These are phyloP conservation scores for Ceratina japonica DNA, from an alignment of 1,140 invertebrate species.

Conservation along the genomic window DNA sequence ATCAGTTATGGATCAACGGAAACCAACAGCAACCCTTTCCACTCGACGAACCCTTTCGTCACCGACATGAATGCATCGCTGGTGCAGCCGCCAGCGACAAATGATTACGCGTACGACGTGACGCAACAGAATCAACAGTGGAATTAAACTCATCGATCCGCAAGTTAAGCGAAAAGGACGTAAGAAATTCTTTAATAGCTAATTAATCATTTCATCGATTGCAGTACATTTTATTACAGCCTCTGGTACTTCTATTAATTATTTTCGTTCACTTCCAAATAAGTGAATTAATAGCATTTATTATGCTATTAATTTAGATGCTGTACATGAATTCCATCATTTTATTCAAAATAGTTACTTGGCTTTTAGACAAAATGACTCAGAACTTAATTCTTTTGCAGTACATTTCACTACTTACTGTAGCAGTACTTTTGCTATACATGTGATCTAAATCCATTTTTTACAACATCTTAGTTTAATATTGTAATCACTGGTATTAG, in stretches of 20 bases:
- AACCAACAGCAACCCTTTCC: constrained; percentile 74
- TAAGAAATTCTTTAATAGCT: constrained; percentile 24
- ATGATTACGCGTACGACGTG: constrained; percentile 75
- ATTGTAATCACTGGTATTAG: too few species aligned
- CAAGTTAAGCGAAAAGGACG: constrained; percentile 2
- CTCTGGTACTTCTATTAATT: not conserved
- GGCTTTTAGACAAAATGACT: too few species aligned
- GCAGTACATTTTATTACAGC: not conserved
- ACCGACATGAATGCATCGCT: constrained; percentile 67
- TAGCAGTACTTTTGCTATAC: too few species aligned
- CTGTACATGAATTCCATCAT: too few species aligned
- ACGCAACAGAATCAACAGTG: constrained; percentile 70
- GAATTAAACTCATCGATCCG: constrained; percentile 62
- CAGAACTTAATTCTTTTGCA: too few species aligned
- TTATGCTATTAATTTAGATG: too few species aligned
- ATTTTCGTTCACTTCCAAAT: not conserved
- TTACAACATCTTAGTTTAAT: too few species aligned
- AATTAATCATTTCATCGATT: constrained; percentile 19
- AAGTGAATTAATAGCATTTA: too few species aligned
- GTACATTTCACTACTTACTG: too few species aligned
- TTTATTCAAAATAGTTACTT: too few species aligned
- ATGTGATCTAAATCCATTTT: too few species aligned
- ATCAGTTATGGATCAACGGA: constrained; percentile 75
- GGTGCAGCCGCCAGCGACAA: constrained; percentile 73
- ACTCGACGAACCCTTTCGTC: constrained; percentile 76